Evolutionary conservation across 2,113 vertebrate species (phyloP).

Genomic region (Sinocyclocheilus anophthalmus): DNA sequence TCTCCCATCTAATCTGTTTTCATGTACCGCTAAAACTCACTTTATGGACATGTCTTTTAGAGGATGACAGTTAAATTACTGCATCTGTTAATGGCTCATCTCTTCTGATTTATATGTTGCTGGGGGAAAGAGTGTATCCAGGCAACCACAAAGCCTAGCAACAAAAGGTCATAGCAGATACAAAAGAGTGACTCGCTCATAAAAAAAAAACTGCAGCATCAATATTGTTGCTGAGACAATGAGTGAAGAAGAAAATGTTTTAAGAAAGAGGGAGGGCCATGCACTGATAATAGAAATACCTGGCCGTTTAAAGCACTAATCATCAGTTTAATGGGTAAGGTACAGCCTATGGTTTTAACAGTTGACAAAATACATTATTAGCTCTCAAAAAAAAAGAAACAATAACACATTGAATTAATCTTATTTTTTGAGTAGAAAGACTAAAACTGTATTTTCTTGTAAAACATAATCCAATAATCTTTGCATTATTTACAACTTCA

Average conservation of each 20-base stretch:
- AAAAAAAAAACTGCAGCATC: constrained; percentile 47
- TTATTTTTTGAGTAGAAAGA: too few relatives aligned
- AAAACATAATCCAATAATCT: too few relatives aligned
- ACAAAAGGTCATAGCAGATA: constrained; percentile 60
- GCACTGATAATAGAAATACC: constrained; percentile 1
- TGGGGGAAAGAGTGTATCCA: constrained; percentile 55
- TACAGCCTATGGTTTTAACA: neutral
- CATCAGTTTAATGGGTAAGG: neutral
- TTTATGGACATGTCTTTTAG: constrained; percentile 33
- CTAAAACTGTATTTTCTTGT: too few relatives aligned
- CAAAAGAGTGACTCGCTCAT: constrained; percentile 58
- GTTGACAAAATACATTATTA: neutral
- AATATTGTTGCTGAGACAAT: constrained; percentile 44
- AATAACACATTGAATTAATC: too few relatives aligned
- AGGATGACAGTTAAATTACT: constrained; percentile 45
- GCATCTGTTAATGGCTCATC: constrained; percentile 57
- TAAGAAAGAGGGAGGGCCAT: constrained; percentile 3
- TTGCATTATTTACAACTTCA: too few relatives aligned
- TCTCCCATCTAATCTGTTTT: constrained; percentile 23
- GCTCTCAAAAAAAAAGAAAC: neutral
- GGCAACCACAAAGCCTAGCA: constrained; percentile 61
- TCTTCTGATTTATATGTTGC: constrained; percentile 49
- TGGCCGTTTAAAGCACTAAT: neutral
- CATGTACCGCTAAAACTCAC: constrained; percentile 17
- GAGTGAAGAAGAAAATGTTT: constrained; percentile 9